Base-by-base conservation (phyloP, 1,140 invertebrate genomes). In the Babylonia areolata region DNA sequence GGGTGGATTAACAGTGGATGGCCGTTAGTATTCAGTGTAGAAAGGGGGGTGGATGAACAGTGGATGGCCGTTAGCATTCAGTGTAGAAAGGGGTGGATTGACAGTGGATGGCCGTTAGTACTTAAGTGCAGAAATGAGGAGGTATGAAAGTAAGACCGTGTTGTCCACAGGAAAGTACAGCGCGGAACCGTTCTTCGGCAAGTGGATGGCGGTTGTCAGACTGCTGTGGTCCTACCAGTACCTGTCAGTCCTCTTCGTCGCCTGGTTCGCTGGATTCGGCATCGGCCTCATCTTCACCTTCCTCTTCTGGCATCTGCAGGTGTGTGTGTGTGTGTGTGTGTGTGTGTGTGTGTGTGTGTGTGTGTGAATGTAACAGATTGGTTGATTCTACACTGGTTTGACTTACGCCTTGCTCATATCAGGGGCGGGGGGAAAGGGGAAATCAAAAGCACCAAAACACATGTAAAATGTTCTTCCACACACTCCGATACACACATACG, bases 261-360 rank as follows among this genome's bases (percentile, higher is more conserved):
- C 98, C 33, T 99, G 98, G 98, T 99, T 98, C 94, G 99, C 99
- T 98, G 99, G 99, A 78, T 98, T 99, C 92, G 99, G 99, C n/a
- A 99, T 99, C 90, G 99, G 99, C 0, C 95, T 99, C 87, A 99
- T 99, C 86, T 99, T 99, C 94, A 99, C 99, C 1, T 99, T 99
- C 95, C 96, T 99, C 37, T 99, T 99, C 95, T 99, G 99, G 99
- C 99, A 99, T 95, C 95, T 99, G 54, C 97, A 93, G 78, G 78
- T 80, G 46, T 75, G 73, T 75, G 33, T 75, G 73, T 75, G 33
- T 75, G 73, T 75, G 33, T 75, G 73, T 75, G 73, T 37, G 73
- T 75, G 73, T 75, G 73, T 75, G 58, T 64, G 58, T 64, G 58
- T 64, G 58, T 64, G 58, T 64, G 58, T 64, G 58, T 64, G 58